A percentile compares a stretch with the other conserved stretches of the same genome.
Evolutionary conservation across 2,113 vertebrate genomes (phyloP).

Genomic region (Gobiocypris rarus): DNA sequence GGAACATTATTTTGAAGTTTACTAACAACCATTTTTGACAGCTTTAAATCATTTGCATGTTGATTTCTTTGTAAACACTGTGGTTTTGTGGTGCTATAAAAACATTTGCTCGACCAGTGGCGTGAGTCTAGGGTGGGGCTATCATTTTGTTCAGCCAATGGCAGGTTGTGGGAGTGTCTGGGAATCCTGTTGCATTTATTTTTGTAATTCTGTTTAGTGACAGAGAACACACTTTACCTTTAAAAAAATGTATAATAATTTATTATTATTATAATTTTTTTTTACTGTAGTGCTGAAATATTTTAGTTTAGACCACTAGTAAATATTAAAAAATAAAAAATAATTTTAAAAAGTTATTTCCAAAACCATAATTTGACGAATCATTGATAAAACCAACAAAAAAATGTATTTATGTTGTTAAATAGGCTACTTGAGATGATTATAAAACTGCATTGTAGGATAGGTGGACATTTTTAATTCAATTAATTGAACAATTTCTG

Average conservation of each 20-base stretch:
- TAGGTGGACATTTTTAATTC: not conserved
- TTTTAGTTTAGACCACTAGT: not conserved
- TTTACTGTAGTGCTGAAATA: not conserved
- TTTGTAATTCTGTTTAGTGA: not conserved
- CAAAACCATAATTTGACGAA: not conserved
- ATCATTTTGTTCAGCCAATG: not conserved
- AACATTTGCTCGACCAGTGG: slow-evolving; percentile 9
- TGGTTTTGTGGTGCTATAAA: slow-evolving; percentile 1
- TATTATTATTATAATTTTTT: not conserved
- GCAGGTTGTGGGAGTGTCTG: not conserved
- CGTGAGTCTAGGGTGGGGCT: not conserved
- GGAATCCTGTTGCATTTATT: not conserved
- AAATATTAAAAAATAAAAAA: not conserved
- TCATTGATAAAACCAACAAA: not conserved
- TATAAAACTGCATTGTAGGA: not conserved
- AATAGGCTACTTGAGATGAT: not conserved
- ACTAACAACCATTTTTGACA: not conserved
- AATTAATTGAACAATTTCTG: not conserved
- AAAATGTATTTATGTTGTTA: not conserved
- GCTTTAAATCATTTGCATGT: not conserved
- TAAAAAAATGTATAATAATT: too few relatives aligned
- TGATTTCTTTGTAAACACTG: slow-evolving; percentile 2
- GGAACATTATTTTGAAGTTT: not conserved
- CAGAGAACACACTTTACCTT: not conserved
- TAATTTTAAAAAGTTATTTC: too few relatives aligned